Evolutionary conservation across 2,888 invertebrate genomes (phyloP), one percentile per base, ranked within the genome.

Genomic region (Limnephilus rhombicus): DNA sequence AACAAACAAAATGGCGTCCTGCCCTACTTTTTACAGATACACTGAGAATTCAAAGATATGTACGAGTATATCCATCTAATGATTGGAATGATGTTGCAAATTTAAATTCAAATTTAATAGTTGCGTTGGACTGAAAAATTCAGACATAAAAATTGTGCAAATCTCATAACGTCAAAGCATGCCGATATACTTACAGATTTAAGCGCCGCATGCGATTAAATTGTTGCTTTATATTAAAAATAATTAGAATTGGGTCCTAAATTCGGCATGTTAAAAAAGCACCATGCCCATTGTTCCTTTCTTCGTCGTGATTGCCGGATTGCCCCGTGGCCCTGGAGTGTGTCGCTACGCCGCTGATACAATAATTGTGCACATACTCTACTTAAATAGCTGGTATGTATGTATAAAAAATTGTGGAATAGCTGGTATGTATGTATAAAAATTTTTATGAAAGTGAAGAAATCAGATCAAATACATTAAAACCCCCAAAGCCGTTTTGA

Each of bases 381-480:
- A 45, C 45, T 45, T 45, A 45, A 11, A 45, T 45, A 45, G 45
- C 12, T 12, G 11, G 45, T 45, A 12, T 45, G 45, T 45, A 45
- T n/a, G n/a, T n/a, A n/a, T n/a, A n/a, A n/a, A n/a, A n/a, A n/a
- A n/a, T n/a, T n/a, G n/a, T n/a, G n/a, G n/a, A 11, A 45, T 45
- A 45, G 45, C 12, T 12, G 11, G 45, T 45, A 12, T 45, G 45
- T 45, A 45, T n/a, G n/a, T n/a, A n/a, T n/a, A n/a, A n/a, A n/a
- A n/a, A n/a, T n/a, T n/a, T n/a, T n/a, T n/a, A 34, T 83, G 83
- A 34, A 83, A 83, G 83, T 83, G 83, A 37, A 37, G 31, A 83
- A 83, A 83, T 82, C 37, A 83, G 83, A 83, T 37, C 83, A 83
- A 68, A 24, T 18, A 68, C 13, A 37, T 9, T 37, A 37, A 34